These are phyloP conservation scores for Brachyhypopomus gauderio DNA, from an alignment of 2,113 vertebrate genomes.

Conservation along the genomic window DNA sequence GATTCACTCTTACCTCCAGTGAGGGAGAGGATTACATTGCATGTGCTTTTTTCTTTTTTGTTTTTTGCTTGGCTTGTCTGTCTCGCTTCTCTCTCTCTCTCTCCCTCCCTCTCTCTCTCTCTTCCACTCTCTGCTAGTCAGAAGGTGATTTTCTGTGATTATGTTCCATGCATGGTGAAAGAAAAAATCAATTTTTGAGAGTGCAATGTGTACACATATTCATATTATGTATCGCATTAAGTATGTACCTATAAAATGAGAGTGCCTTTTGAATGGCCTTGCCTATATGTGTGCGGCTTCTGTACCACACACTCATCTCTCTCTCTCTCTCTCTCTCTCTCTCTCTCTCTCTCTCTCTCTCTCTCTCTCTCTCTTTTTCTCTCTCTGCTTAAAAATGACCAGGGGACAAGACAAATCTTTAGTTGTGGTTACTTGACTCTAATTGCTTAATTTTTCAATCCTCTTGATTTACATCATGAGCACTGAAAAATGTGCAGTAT, in stretches of 20 bases:
- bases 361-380: neutral
- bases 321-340: conserved; percentile 24
- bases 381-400: too few species aligned
- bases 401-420: too few species aligned
- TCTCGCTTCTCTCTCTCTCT: neutral
- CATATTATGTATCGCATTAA: neutral
- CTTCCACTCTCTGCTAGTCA: neutral
- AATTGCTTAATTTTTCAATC: too few species aligned
- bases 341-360: conserved; percentile 20
- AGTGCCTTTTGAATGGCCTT: conserved; percentile 40
- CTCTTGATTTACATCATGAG: too few species aligned
- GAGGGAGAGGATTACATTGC: conserved; percentile 38
- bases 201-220: neutral
- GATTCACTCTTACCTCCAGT: conserved; percentile 50
- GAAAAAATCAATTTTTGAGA: neutral
- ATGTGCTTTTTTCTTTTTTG: conserved; percentile 32
- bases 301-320: neutral
- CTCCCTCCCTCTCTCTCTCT: neutral
- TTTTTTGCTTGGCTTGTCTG: conserved; percentile 10
- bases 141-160: neutral
- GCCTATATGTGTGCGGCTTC: conserved; percentile 56
- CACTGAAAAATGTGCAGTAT: too few species aligned
- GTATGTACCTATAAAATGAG: neutral
- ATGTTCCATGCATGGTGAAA: conserved; percentile 1
- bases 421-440: too few species aligned